Evolutionary conservation across 2,113 vertebrate genomes (phyloP).

Genomic region (Dicentrarchus labrax): DNA sequence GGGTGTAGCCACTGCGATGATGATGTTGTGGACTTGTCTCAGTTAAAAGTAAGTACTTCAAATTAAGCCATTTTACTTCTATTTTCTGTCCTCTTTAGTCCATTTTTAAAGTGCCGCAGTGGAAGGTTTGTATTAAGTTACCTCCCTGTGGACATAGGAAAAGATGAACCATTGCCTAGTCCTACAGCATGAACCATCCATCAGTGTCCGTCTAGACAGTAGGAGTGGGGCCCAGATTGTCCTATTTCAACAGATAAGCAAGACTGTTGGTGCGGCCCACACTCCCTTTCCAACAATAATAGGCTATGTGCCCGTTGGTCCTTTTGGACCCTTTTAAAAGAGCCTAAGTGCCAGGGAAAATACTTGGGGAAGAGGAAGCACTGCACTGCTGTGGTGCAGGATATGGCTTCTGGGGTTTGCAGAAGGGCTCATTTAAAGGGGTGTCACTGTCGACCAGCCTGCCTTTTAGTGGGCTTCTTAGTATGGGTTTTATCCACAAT

Average conservation of each 20-base stretch:
- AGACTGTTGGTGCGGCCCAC: conserved; percentile 10
- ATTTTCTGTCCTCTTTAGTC: conserved; percentile 30
- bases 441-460: conserved; percentile 79
- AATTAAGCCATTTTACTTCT: conserved; percentile 36
- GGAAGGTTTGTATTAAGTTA: conserved; percentile 41
- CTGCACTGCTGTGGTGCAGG: conserved; percentile 78
- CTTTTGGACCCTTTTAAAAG: conserved; percentile 71
- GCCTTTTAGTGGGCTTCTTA: conserved; percentile 75
- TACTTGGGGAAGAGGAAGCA: conserved; percentile 74
- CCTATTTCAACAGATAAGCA: conserved; percentile 69
- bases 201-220: conserved; percentile 61
- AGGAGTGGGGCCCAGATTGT: background rate
- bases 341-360: conserved; percentile 55
- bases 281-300: conserved; percentile 68
- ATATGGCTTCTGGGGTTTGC: conserved; percentile 85
- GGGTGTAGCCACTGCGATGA: conserved; percentile 91
- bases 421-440: conserved; percentile 83
- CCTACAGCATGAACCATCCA: conserved; percentile 37
- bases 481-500: conserved; percentile 73
- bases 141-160: conserved; percentile 28
- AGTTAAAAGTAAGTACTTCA: conserved; percentile 87
- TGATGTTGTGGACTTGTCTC: conserved; percentile 89
- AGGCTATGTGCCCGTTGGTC: conserved; percentile 38
- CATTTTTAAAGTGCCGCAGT: conserved; percentile 31
- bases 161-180: conserved; percentile 32